Base-by-base conservation (phyloP, 2,888 invertebrate genomes). In the Rugalucina vietnamica region DNA sequence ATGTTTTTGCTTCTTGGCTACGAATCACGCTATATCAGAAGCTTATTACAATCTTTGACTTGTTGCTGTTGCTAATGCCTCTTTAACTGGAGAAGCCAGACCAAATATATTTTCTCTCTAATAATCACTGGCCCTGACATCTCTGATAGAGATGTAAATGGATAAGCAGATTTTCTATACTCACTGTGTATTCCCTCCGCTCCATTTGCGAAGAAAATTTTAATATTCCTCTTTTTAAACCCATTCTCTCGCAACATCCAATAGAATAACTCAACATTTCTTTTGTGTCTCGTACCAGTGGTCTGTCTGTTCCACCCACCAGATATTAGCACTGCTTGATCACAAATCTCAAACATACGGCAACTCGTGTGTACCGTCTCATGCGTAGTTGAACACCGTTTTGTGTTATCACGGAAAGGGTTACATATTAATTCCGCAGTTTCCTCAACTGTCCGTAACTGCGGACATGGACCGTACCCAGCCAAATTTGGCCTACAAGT, bases 161-260 rank as follows among this genome's bases (percentile, higher is more conserved):
- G n/a, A n/a, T n/a, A n/a, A n/a, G n/a, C n/a, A n/a, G n/a, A n/a
- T n/a, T n/a, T n/a, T n/a, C n/a, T 29, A 69, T 57, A 90, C 91
- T 91, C 90, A 94, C 95, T 91, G 86, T 90, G 84, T n/a, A 93
- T 87, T 21, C 92, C 92, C 32, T 90, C 86, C 3, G 94, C 92
- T 72, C 96, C 96, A 86, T 96, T 96, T 43, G 95, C 95, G 89
- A 94, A 96, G 93, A 96, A 96, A 5, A 95, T 93, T 89, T 95
- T 95, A 80, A 96, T 95, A 87, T 95, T 95, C 76, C 94, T 92
- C 54, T 94, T 93, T 34, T 93, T 93, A 90, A 96, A 96, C 39
- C 96, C 95, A 88, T 95, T 94, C 24, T 91, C 90, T 50, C 94
- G 88, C 24, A 96, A 92, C 93, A 95, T 94, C 43, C 92, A 91